phyloP scores from a whole-genome alignment of 2,113 vertebrate genomes.

The Brevimyrus niger region DNA sequence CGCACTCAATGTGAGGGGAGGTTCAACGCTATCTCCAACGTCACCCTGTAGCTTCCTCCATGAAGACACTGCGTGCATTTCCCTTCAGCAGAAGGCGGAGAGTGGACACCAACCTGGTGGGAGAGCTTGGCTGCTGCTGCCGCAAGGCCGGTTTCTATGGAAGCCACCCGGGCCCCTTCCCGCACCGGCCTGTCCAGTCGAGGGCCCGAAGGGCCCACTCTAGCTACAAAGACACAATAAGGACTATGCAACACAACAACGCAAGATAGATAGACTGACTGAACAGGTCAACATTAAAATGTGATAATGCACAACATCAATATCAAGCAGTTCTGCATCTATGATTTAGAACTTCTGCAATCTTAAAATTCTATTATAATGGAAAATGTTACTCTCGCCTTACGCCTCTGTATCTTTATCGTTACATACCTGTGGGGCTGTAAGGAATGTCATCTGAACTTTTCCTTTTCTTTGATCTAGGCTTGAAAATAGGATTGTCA shows the following conservation, averaged over 20 bases:
- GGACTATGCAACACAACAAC: not conserved
- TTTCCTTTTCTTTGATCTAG: slow-evolving; percentile 96
- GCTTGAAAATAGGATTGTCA: slow-evolving; percentile 97
- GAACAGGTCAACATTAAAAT: not conserved
- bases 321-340: not conserved
- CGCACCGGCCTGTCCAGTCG: slow-evolving; percentile 91
- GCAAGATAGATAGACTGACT: not conserved
- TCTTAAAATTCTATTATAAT: not conserved
- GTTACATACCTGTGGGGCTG: slow-evolving; percentile 80
- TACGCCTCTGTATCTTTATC: not conserved
- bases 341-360: not conserved
- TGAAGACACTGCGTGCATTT: not conserved
- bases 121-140: slow-evolving; percentile 92
- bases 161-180: slow-evolving; percentile 90
- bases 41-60: not conserved
- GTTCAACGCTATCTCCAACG: not conserved
- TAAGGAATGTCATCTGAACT: slow-evolving; percentile 92
- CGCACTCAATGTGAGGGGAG: not conserved
- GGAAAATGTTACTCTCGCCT: not conserved
- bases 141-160: slow-evolving; percentile 89
- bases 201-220: slow-evolving; percentile 87
- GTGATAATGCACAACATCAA: not conserved
- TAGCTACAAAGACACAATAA: slow-evolving; percentile 57
- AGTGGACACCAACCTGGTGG: slow-evolving; percentile 77
- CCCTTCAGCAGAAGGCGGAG: not conserved